These are phyloP conservation scores for Pteruthius melanotis DNA, from an alignment of 2,113 vertebrate genomes.

Conservation along the genomic window DNA sequence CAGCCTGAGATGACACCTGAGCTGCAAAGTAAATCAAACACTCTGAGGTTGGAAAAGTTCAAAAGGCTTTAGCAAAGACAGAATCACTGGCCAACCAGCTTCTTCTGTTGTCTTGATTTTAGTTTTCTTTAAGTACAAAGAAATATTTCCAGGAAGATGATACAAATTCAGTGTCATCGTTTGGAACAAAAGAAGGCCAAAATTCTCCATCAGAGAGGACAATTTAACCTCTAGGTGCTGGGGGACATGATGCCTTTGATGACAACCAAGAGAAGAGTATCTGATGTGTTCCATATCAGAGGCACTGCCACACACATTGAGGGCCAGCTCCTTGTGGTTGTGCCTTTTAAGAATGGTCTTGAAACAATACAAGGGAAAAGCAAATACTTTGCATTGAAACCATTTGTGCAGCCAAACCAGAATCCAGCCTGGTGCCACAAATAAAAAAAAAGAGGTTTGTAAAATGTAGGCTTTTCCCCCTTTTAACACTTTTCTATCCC, in stretches of 20 bases:
- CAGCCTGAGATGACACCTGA: neutral
- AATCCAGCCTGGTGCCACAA: neutral
- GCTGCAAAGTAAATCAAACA: neutral
- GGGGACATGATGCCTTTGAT: neutral
- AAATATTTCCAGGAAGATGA: neutral
- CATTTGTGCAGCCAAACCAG: neutral
- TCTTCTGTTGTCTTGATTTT: neutral
- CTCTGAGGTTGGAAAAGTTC: neutral
- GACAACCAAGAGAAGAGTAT: neutral
- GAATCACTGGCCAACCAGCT: neutral
- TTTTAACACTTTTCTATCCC: neutral
- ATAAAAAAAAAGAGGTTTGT: neutral
- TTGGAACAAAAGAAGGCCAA: neutral
- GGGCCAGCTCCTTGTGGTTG: neutral
- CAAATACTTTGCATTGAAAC: neutral
- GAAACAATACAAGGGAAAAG: neutral
- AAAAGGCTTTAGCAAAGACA: neutral
- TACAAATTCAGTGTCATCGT: neutral
- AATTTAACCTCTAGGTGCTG: neutral
- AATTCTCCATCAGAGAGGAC: neutral
- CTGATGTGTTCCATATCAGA: neutral
- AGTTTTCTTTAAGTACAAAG: neutral
- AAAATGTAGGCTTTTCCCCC: neutral
- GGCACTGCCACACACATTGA: neutral
- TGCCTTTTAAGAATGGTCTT: neutral